phyloP scores from a whole-genome alignment of 2,113 vertebrate species.

The Ciconia boyciana region DNA sequence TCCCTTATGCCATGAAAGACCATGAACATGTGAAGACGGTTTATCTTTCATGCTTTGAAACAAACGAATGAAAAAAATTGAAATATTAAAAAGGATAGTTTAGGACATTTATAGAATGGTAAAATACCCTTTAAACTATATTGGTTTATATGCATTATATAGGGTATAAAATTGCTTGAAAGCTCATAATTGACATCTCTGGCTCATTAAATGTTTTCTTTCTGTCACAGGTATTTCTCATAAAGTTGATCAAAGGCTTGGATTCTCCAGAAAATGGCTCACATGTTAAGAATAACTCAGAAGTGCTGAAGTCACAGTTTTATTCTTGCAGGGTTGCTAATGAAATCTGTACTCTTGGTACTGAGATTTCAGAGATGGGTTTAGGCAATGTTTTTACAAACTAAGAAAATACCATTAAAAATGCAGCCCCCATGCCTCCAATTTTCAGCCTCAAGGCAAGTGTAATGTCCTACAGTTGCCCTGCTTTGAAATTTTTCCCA shows the following conservation, averaged over 20 bases:
- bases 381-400: conserved; percentile 10
- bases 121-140: not conserved
- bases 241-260: conserved; percentile 51
- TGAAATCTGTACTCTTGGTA: not conserved
- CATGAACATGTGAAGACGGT: not conserved
- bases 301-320: conserved; percentile 42
- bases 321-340: not conserved
- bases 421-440: not conserved
- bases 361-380: not conserved
- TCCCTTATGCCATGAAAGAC: not conserved
- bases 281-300: conserved; percentile 45
- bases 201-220: conserved; percentile 41
- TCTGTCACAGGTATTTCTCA: conserved; percentile 55
- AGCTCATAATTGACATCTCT: conserved; percentile 33
- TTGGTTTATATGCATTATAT: not conserved
- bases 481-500: not conserved
- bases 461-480: not conserved
- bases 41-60: conserved; percentile 6
- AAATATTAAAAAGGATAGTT: not conserved
- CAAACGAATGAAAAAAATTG: not conserved
- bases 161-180: conserved; percentile 11
- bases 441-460: not conserved
- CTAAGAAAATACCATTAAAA: not conserved
- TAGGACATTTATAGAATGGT: not conserved
- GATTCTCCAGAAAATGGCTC: conserved; percentile 19